Evolutionary conservation across 2,113 vertebrate species (phyloP).

Genomic region (Daboia siamensis): DNA sequence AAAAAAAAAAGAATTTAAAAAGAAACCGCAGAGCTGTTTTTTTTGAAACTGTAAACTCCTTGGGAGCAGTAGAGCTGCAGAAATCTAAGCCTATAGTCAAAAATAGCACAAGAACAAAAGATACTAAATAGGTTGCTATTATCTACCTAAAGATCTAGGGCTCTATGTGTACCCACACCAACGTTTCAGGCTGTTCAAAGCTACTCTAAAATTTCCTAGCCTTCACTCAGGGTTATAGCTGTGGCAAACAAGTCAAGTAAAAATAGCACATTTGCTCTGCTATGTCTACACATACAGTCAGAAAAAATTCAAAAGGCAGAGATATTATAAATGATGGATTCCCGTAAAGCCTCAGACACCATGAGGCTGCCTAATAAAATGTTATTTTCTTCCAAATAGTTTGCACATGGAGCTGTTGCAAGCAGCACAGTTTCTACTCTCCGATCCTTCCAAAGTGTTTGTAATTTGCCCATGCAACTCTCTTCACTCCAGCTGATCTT

Average conservation of each 20-base stretch:
- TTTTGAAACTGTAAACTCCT: background rate
- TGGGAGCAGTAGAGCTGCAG: background rate
- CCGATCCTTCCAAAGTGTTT: background rate
- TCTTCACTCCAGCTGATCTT: background rate
- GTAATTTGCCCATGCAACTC: background rate
- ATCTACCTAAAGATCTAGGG: background rate
- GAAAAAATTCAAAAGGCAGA: background rate
- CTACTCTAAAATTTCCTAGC: background rate
- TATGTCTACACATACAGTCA: background rate
- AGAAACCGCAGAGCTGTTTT: background rate
- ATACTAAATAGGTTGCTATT: background rate
- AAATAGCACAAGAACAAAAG: conserved; percentile 15
- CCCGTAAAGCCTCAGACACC: background rate
- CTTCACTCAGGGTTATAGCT: background rate
- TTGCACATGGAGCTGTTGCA: background rate
- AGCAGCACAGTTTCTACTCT: background rate
- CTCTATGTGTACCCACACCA: background rate
- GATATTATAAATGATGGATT: background rate
- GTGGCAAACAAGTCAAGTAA: background rate
- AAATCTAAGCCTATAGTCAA: background rate
- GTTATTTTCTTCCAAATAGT: background rate
- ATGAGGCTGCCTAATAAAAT: background rate
- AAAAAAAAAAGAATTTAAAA: background rate
- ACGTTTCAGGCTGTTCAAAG: background rate
- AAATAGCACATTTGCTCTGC: background rate